Evolutionary conservation across 2,797 vertebrate genomes (phyloP).

Genomic region (Pangasius djambal): DNA sequence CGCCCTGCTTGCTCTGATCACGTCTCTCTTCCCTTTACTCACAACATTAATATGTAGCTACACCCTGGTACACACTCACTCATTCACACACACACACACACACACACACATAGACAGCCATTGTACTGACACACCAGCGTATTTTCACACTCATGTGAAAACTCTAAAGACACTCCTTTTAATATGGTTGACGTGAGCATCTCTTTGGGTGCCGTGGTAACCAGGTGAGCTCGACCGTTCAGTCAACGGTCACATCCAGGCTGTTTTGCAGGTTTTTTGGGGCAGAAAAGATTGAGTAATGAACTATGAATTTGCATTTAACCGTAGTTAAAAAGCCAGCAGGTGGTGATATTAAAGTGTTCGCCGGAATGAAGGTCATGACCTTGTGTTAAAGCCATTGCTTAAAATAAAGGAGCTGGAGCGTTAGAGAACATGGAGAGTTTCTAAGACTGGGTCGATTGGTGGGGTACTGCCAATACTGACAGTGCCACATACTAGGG

Average conservation of each 20-base stretch:
- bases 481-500: background rate
- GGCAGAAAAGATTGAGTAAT: background rate
- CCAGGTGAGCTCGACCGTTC: slow-evolving; percentile 2
- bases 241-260: background rate
- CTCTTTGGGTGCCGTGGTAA: slow-evolving; percentile 40
- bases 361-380: background rate
- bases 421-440: background rate
- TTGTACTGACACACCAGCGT: slow-evolving; percentile 4
- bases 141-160: slow-evolving; percentile 35
- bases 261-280: background rate
- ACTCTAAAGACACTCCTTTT: slow-evolving; percentile 32
- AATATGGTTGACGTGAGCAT: slow-evolving; percentile 32
- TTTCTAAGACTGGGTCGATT: background rate
- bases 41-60: background rate
- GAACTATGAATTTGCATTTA: background rate
- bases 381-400: background rate
- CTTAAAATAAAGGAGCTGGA: background rate
- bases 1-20: background rate
- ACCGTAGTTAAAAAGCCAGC: background rate
- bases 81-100: slow-evolving; percentile 35
- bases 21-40: background rate
- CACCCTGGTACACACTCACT: background rate
- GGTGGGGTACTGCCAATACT: background rate
- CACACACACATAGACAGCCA: background rate
- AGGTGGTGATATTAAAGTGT: background rate